Conservation (phyloP, 2,888 invertebrate genomes). For the Beris chalybata region DNA sequence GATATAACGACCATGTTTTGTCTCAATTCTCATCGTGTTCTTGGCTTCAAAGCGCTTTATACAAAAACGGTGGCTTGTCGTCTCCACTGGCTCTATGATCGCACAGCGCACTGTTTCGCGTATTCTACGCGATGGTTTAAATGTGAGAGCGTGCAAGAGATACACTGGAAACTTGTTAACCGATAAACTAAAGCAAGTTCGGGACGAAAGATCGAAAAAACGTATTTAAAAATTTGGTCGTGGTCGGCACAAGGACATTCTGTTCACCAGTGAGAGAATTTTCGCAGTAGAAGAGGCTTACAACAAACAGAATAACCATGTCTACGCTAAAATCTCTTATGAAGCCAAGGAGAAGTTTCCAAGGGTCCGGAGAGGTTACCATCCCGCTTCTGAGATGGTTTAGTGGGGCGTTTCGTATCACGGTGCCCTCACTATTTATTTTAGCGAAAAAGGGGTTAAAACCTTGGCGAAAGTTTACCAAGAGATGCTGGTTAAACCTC, state of each 20-base stretch:
- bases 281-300: constrained; percentile 11
- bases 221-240: neutral
- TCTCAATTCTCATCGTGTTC: too few species aligned
- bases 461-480: constrained; percentile 36
- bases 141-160: too few species aligned
- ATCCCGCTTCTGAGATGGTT: constrained; percentile 40
- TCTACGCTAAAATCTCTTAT: constrained; percentile 1
- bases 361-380: constrained; percentile 6
- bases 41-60: too few species aligned
- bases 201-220: constrained; percentile 10
- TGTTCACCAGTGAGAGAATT: constrained; percentile 8
- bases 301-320: too few species aligned
- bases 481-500: too few species aligned
- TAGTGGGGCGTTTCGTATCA: too few species aligned
- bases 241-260: too few species aligned
- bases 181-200: constrained; percentile 5
- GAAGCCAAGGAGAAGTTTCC: constrained; percentile 7
- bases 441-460: constrained; percentile 41
- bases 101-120: constrained; percentile 8
- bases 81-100: too few species aligned
- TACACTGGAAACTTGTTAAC: neutral
- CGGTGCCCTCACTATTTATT: constrained; percentile 41
- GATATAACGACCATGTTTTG: too few species aligned
- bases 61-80: too few species aligned
- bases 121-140: too few species aligned